Evolutionary conservation across 2,888 invertebrate species (phyloP), one percentile per base, ranked within the genome.

Genomic region (Drosophila prolongata): DNA sequence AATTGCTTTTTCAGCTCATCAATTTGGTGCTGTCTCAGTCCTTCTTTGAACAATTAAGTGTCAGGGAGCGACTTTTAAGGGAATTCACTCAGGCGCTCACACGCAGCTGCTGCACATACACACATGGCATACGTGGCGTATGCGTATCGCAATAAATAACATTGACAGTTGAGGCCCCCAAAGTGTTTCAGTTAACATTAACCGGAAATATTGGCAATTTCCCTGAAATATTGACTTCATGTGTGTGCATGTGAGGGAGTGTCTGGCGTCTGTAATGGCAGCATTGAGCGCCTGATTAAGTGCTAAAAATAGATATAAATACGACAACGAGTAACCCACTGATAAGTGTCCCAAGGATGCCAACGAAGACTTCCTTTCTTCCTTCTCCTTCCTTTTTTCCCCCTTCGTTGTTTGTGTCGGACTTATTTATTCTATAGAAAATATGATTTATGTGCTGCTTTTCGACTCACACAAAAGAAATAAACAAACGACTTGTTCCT

Each of bases 191-290:
- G 50, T 73, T 61, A 60, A 75, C 79, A 79, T 81, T 79, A 81
- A 87, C 79, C 79, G 85, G 82, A 87, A 85, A 85, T 81, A 84
- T 87, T 87, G 82, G 70, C 82, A 84, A 85, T 80, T 87, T 85
- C 66, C 75, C 52, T 76, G 66, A 85, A 76, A 77, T 85, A 84
- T 81, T 77, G 79, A 67, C 69, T 74, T 27, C 16, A 24, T 24
- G 54, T 42, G 49, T 34, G 47, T 19, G 65, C 47, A 27, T 40
- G 16, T 38, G 35, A 10, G 34, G 46, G 42, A 24, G 65, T 53
- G 64, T 50, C 64, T 61, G 57, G 60, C 35, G 62, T 43, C 52
- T 54, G 49, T 73, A 77, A 76, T 77, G 76, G 67, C 71, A 68
- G 68, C 77, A 74, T 81, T 77, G 79, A 79, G 77, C 68, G 77